Evolutionary conservation across 1,140 invertebrate species (phyloP), one percentile per base, ranked within the genome.

Genomic region (Macrobrachium rosenbergii): DNA sequence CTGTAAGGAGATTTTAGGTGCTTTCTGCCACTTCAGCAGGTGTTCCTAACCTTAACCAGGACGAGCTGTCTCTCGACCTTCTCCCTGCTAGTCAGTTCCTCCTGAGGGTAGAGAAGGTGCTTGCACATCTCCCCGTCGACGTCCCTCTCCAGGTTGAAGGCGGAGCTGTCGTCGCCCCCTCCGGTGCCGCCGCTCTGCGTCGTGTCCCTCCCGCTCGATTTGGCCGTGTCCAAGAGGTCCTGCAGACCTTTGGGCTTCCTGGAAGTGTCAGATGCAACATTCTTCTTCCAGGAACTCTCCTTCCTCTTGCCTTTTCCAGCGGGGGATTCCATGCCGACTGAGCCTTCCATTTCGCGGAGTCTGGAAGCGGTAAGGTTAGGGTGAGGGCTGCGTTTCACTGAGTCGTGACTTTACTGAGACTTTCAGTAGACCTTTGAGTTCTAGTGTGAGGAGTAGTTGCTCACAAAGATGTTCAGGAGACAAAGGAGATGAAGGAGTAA

Each of bases 51-150:
- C 69, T 45, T 62, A 3, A 87, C 63, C 21, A 87, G 78, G n/a
- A 87, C 63, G n/a, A 87, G 78, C 69, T 87, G 85, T 10, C 43
- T 58, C 72, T 87, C 79, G 45, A 87, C 85, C 60, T 63, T 58
- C 17, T 81, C 78, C 17, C 69, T 81, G 72, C 85, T 62, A 14
- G 52, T 82, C 23, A 87, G 69, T n/a, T 87, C 69, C 17, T 45
- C 16, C 69, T 87, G 85, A 14, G 78, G 85, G 58, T 87, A 87
- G 5, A 87, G 76, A 11, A 87, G 85, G 14, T 81, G n/a, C n/a
- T 77, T 28, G 59, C 75, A 87, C 10, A 76, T 72, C 6, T n/a
- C 67, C 28, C 75, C 85, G 28, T 59, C 45, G 7, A 87, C 37
- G 8, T 64, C 23, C 5, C 37, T 64, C 23, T 73, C 64, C n/a